phyloP scores from a whole-genome alignment of 2,797 vertebrate genomes.

The Crocidura indochinensis region DNA sequence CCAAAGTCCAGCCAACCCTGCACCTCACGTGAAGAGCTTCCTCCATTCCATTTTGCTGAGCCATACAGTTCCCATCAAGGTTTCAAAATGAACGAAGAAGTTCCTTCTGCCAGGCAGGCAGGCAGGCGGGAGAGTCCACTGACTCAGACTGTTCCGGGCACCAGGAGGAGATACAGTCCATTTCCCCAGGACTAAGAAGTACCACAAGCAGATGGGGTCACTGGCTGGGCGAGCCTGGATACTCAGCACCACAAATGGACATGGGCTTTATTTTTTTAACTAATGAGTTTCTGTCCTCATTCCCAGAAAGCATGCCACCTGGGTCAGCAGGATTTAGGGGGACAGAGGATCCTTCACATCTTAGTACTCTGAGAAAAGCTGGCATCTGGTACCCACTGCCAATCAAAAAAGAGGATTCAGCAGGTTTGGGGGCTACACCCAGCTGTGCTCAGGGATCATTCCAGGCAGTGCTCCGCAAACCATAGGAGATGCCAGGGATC shows the following conservation, averaged over 20 bases:
- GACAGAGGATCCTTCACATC: not conserved
- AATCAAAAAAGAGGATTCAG: too few species aligned
- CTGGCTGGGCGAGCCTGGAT: slow-evolving; percentile 74
- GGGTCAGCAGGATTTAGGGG: slow-evolving; percentile 33
- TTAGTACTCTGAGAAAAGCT: not conserved
- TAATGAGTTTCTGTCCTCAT: slow-evolving; percentile 48
- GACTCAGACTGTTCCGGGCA: slow-evolving; percentile 81
- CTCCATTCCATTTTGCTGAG: slow-evolving; percentile 71
- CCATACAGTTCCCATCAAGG: slow-evolving; percentile 75
- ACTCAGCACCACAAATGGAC: slow-evolving; percentile 68
- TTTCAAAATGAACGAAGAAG: slow-evolving; percentile 74
- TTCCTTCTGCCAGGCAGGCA: slow-evolving; percentile 80
- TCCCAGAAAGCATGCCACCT: slow-evolving; percentile 71
- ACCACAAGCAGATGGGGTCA: slow-evolving; percentile 80
- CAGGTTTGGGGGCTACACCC: too few species aligned
- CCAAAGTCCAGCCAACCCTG: slow-evolving; percentile 52
- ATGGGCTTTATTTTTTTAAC: slow-evolving; percentile 68
- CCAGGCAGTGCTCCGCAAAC: too few species aligned
- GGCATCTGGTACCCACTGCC: not conserved
- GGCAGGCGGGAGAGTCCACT: slow-evolving; percentile 55
- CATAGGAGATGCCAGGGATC: not conserved
- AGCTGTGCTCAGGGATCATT: too few species aligned
- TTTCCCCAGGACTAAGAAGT: slow-evolving; percentile 78
- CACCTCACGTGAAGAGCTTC: slow-evolving; percentile 59
- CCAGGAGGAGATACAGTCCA: slow-evolving; percentile 74